Evolutionary conservation across 2,113 vertebrate species (phyloP).

Genomic region (Andinoacara biseriatus): DNA sequence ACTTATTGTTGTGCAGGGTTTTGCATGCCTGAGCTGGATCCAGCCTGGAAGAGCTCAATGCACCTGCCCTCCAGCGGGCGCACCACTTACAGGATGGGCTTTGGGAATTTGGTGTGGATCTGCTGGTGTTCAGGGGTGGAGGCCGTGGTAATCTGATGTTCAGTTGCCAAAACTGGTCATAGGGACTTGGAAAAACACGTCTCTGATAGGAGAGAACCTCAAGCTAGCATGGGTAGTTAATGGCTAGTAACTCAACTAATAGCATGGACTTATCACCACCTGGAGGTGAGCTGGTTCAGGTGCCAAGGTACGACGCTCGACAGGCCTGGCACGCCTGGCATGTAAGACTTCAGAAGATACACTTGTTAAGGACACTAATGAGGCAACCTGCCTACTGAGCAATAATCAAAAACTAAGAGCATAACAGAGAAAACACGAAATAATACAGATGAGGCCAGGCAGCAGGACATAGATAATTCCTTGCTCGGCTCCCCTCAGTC

Average conservation of each 20-base stretch:
- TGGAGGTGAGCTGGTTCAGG: neutral
- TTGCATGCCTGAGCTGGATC: neutral
- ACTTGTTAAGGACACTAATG: neutral
- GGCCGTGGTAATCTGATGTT: neutral
- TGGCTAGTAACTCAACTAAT: neutral
- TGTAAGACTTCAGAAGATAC: neutral
- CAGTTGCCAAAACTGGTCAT: neutral
- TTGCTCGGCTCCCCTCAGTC: neutral
- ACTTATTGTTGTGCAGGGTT: neutral
- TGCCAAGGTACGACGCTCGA: neutral
- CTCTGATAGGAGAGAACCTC: no score
- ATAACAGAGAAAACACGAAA: no score
- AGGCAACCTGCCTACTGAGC: no score
- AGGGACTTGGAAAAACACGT: no score
- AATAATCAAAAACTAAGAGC: no score
- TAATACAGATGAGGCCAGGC: no score
- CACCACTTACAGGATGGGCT: neutral
- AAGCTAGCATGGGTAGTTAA: no score
- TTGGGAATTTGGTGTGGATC: neutral
- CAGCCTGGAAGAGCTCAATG: neutral
- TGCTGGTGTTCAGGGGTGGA: neutral
- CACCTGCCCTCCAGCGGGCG: neutral
- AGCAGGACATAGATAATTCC: neutral
- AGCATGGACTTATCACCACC: neutral
- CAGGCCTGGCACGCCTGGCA: rapidly evolving